Conservation (phyloP, 64 coral and sea anemone species). For the Porites lutea region DNA sequence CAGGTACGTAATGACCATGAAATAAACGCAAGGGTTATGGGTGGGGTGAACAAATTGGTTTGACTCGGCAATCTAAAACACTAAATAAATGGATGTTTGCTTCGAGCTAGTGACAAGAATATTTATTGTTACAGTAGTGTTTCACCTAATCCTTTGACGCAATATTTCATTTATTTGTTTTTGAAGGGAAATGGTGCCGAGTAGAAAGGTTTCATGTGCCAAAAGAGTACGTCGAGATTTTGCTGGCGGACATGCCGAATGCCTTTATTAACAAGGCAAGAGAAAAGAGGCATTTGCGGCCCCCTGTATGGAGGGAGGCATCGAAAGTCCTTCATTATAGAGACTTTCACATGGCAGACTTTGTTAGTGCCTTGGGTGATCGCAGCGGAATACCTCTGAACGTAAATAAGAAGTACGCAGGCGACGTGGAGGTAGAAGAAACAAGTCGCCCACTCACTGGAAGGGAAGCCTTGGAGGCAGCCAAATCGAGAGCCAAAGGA, state of each 20-base stretch:
- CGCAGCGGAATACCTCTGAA: neutral
- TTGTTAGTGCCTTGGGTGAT: slow-evolving; percentile 43
- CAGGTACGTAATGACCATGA: slow-evolving; percentile 6
- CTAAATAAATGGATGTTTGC: no score
- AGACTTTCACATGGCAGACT: slow-evolving; percentile 37
- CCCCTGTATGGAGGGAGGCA: slow-evolving; percentile 62
- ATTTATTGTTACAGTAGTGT: no score
- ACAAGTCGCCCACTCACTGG: neutral
- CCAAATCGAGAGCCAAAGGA: slow-evolving; percentile 25
- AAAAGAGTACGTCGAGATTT: slow-evolving; percentile 33
- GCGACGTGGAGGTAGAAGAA: slow-evolving; percentile 19
- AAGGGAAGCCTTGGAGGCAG: slow-evolving; percentile 1
- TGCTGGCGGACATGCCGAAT: slow-evolving; percentile 55
- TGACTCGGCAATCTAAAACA: neutral
- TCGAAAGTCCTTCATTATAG: slow-evolving; percentile 29
- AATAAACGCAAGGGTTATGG: neutral
- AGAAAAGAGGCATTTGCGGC: slow-evolving; percentile 50
- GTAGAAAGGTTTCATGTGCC: slow-evolving; percentile 63
- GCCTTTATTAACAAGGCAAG: slow-evolving; percentile 52
- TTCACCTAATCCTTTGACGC: no score
- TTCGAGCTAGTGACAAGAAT: neutral
- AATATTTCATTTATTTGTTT: neutral
- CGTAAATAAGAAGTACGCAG: slow-evolving; percentile 51
- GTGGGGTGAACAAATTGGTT: neutral
- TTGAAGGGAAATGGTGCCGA: slow-evolving; percentile 74